Percentiles rank a stretch among this genome's conserved stretches.
Conservation (phyloP, 2,888 invertebrate genomes). For the Caenorhabditis becei region DNA sequence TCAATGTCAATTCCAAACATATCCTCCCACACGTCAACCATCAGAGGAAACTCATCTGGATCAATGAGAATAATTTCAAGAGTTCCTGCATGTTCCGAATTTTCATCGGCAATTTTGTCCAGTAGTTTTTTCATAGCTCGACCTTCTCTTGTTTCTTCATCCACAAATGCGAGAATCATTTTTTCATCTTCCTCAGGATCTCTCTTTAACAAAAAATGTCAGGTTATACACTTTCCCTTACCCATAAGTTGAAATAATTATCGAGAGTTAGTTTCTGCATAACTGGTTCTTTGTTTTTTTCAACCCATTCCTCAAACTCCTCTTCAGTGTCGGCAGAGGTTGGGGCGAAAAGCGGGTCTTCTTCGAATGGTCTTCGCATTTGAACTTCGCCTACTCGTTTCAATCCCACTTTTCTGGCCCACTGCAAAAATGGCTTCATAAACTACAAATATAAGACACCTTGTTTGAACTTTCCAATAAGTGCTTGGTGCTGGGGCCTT, state of each 20-base stretch:
- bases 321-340: conserved; percentile 77
- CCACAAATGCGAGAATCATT: conserved; percentile 81
- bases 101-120: conserved; percentile 81
- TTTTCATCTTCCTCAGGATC: conserved; percentile 81
- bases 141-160: conserved; percentile 81
- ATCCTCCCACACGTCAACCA: conserved; percentile 82
- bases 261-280: conserved; percentile 81
- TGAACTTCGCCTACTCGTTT: conserved; percentile 81
- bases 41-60: conserved; percentile 82
- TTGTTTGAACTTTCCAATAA: too few species aligned
- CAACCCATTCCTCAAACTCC: conserved; percentile 82
- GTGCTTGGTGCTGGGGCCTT: too few species aligned
- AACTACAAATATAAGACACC: neutral
- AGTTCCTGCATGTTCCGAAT: conserved; percentile 81
- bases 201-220: conserved; percentile 66
- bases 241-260: conserved; percentile 82
- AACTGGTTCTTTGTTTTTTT: conserved; percentile 81
- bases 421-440: conserved; percentile 63
- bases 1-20: conserved; percentile 82
- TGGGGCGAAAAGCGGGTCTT: conserved; percentile 81
- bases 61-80: conserved; percentile 81
- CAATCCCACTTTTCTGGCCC: conserved; percentile 81
- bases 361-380: conserved; percentile 81
- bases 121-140: conserved; percentile 80
- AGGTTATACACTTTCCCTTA: conserved; percentile 55